Conservation (phyloP, 2,113 vertebrate species). For the Eclectus roratus region DNA sequence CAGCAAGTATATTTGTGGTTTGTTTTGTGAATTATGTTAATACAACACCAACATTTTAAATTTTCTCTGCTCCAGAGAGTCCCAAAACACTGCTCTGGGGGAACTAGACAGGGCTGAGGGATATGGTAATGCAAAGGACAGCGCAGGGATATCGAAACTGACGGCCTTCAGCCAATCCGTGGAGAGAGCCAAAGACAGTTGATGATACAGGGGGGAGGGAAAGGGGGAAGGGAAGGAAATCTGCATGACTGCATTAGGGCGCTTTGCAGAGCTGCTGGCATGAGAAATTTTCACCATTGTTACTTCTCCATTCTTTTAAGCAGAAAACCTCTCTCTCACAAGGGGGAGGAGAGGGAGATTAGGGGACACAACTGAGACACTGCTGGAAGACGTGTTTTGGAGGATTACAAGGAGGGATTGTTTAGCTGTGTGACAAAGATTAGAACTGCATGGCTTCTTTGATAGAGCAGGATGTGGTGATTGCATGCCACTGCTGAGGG, state of each 20-base stretch:
- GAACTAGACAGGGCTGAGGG: neutral
- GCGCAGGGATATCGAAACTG: neutral
- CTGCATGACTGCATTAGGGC: neutral
- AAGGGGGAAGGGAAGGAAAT: neutral
- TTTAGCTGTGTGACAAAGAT: neutral
- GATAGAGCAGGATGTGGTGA: slow-evolving; percentile 3
- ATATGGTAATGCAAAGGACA: neutral
- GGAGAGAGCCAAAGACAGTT: neutral
- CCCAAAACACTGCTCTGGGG: neutral
- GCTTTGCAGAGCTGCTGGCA: neutral
- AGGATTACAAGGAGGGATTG: neutral
- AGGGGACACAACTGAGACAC: neutral
- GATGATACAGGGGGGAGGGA: neutral
- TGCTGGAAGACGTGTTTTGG: neutral
- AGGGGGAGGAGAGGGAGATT: neutral
- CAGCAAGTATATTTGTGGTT: neutral
- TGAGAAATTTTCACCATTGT: neutral
- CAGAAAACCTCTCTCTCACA: neutral
- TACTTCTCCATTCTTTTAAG: neutral
- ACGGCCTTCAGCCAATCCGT: neutral
- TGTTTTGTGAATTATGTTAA: neutral
- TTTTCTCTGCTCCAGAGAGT: neutral
- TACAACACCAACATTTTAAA: neutral
- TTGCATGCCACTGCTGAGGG: neutral
- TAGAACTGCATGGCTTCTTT: neutral